Evolutionary conservation across 2,797 vertebrate genomes (phyloP), one percentile per base, ranked within the genome.

Genomic region (Pipistrellus pipistrellus): DNA sequence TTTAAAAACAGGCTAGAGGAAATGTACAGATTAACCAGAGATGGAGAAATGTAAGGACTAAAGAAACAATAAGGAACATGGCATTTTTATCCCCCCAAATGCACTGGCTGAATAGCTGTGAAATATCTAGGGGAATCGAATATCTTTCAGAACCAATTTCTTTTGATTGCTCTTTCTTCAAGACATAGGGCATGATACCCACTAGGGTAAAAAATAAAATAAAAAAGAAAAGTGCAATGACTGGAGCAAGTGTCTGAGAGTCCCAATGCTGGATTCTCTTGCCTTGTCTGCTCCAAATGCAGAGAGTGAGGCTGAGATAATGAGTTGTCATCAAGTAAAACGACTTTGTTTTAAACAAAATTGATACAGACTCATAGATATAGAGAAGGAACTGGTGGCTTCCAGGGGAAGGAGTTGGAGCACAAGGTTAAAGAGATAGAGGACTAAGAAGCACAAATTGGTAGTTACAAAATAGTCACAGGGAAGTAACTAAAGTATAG

Each of bases 1-100:
- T 71, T 94, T 82, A 76, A 90, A 95, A 76, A 83, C 25, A 90
- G 41, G 15, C 15, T 77, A 77, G 46, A 91, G 51, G 85, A 94
- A 95, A 91, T 73, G 38, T 84, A 81, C 5, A 71, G 84, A 83
- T 87, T 94, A 94, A 75, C 23, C 48, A 91, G 69, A 82, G 18
- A 92, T n/a, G 4, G 30, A 55, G 18, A 51, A 78, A 95, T 78
- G 72, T 8, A 14, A 85, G 82, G 21, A 83, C 32, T 68, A 90
- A 90, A 82, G 66, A 90, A 85, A 80, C 5, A 87, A 72, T 69
- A 71, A 91, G 72, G 32, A 84, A 59, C n/a, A 57, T 25, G 69
- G 3, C 6, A 27, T 64, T 93, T 93, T 91, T 17, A 72, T 76
- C 12, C 62, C 25, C 9, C 15, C 85, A 80, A 95, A 76, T 77